phyloP scores from a whole-genome alignment of 2,797 vertebrate genomes.

The Phoebastria nigripes region DNA sequence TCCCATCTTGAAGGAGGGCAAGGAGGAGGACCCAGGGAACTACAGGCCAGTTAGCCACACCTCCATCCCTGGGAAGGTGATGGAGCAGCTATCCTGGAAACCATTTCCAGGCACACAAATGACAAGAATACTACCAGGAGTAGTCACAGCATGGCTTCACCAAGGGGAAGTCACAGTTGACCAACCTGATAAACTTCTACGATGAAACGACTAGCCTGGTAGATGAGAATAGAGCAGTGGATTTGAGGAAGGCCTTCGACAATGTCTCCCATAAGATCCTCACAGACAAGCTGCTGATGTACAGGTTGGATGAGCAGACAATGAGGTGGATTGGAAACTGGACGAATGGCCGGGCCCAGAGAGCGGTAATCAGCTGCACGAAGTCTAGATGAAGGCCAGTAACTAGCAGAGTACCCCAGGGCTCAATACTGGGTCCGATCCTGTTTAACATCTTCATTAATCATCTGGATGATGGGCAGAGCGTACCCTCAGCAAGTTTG shows the following conservation, averaged over 20 bases:
- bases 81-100: background rate
- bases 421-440: background rate
- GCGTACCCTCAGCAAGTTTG: background rate
- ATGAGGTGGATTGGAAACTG: background rate
- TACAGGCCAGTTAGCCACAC: background rate
- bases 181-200: background rate
- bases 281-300: background rate
- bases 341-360: fast-evolving
- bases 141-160: background rate
- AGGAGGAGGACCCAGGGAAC: background rate
- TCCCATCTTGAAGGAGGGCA: background rate
- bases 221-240: background rate
- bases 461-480: background rate
- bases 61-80: background rate
- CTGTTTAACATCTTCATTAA: background rate
- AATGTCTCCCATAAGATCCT: background rate
- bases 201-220: background rate
- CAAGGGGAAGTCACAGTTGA: background rate
- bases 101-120: background rate
- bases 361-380: background rate
- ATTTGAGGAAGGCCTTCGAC: background rate
- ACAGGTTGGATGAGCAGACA: background rate
- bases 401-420: background rate
- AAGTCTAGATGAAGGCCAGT: background rate
- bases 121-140: background rate